A percentile compares a stretch with the other conserved stretches of the same genome.
Conservation (phyloP, 2,797 vertebrate species). For the Melanogrammus aeglefinus region DNA sequence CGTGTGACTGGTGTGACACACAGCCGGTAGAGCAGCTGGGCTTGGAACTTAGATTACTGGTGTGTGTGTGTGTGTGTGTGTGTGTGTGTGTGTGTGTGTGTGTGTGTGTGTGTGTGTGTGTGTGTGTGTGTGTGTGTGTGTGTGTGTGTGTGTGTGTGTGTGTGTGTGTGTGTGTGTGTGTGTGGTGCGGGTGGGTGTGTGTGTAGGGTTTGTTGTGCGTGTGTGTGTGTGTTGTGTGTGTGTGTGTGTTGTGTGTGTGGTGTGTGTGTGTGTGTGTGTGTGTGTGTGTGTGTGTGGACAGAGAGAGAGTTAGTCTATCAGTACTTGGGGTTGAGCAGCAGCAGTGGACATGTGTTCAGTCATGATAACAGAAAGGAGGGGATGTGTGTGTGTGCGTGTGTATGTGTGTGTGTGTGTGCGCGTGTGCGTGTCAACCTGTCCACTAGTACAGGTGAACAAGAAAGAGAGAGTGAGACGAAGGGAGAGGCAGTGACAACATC, state of each 20-base stretch:
- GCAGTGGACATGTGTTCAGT: background rate
- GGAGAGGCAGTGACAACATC: too few relatives aligned
- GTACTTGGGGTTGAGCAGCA: background rate
- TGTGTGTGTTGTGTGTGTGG: background rate
- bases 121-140: background rate
- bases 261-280: too few relatives aligned
- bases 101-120: background rate
- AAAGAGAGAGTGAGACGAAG: background rate
- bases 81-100: background rate
- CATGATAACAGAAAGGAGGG: background rate
- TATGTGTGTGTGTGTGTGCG: background rate
- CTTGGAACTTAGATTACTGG: background rate
- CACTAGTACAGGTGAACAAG: background rate
- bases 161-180: constrained; percentile 1
- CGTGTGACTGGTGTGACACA: too few relatives aligned
- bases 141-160: constrained; percentile 1
- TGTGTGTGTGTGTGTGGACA: background rate
- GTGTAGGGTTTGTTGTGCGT: background rate
- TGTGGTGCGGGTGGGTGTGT: background rate
- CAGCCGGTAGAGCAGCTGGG: too few relatives aligned
- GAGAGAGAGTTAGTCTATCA: background rate
- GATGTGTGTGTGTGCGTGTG: background rate
- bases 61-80: background rate
- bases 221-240: background rate
- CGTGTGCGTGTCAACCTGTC: background rate